phyloP scores from a whole-genome alignment of 2,797 vertebrate species.

The Capromys pilorides region DNA sequence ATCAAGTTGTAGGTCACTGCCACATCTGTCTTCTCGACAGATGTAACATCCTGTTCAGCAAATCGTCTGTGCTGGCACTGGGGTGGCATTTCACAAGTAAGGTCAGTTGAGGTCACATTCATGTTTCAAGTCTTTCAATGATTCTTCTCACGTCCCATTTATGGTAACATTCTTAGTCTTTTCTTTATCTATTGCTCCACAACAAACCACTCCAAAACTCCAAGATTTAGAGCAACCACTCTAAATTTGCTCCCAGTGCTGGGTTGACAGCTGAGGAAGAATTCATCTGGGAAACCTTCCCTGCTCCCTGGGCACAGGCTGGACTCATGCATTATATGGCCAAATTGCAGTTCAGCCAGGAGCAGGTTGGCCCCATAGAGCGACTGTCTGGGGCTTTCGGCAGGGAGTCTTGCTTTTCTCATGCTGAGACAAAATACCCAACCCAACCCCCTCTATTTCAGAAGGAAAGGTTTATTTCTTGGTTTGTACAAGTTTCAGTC shows the following conservation, averaged over 20 bases:
- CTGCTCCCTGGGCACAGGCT: not conserved
- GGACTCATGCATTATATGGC: not conserved
- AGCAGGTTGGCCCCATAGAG: not conserved
- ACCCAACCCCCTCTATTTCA: not conserved
- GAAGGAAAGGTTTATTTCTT: not conserved
- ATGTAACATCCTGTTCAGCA: not conserved
- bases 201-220: not conserved
- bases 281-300: not conserved
- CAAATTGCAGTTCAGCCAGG: not conserved
- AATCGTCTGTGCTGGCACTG: not conserved
- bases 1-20: not conserved
- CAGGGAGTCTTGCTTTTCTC: not conserved
- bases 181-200: not conserved
- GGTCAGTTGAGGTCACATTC: not conserved
- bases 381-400: not conserved
- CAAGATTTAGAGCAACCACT: not conserved
- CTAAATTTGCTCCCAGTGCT: not conserved
- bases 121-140: constrained; percentile 37
- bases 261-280: not conserved
- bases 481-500: not conserved
- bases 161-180: not conserved
- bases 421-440: not conserved
- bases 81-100: constrained; percentile 8
- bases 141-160: not conserved
- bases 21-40: not conserved